Percentiles rank a stretch among this genome's conserved stretches.
These are phyloP conservation scores for Eupsilia transversa DNA, from an alignment of 2,888 invertebrate species.

Conservation along the genomic window DNA sequence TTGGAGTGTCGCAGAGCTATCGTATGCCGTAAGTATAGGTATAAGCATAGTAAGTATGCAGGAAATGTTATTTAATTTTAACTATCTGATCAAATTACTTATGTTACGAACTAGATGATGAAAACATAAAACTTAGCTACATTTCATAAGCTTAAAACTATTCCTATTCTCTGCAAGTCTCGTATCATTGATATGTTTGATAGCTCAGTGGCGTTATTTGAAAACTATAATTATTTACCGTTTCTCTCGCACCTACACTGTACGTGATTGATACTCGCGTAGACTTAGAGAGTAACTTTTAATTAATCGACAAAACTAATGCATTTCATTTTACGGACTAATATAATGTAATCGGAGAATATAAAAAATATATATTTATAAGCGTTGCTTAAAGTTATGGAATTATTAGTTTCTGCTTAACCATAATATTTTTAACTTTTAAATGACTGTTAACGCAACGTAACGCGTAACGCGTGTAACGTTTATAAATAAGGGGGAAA, in stretches of 20 bases:
- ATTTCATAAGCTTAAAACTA: neutral
- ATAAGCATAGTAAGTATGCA: neutral
- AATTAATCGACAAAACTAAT: neutral
- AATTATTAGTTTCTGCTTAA: neutral
- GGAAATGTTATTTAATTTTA: neutral
- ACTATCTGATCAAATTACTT: neutral
- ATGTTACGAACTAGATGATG: too few relatives aligned
- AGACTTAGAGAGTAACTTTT: slow-evolving; percentile 25
- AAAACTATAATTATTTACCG: slow-evolving; percentile 63
- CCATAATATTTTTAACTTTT: too few relatives aligned
- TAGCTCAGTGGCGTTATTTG: slow-evolving; percentile 45
- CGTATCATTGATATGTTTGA: slow-evolving; percentile 5
- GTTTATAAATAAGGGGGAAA: neutral
- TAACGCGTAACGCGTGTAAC: too few relatives aligned
- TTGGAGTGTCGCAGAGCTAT: neutral
- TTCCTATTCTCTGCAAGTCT: neutral
- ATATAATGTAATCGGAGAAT: neutral
- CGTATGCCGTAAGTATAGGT: neutral
- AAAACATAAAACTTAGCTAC: neutral
- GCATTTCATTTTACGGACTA: too few relatives aligned
- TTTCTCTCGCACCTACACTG: slow-evolving; percentile 49
- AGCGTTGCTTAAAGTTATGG: neutral
- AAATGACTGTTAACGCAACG: neutral
- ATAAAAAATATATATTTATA: too few relatives aligned
- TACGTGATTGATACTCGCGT: slow-evolving; percentile 61